Base-by-base conservation (phyloP, 2,113 vertebrate genomes). In the Chinchilla lanigera region DNA sequence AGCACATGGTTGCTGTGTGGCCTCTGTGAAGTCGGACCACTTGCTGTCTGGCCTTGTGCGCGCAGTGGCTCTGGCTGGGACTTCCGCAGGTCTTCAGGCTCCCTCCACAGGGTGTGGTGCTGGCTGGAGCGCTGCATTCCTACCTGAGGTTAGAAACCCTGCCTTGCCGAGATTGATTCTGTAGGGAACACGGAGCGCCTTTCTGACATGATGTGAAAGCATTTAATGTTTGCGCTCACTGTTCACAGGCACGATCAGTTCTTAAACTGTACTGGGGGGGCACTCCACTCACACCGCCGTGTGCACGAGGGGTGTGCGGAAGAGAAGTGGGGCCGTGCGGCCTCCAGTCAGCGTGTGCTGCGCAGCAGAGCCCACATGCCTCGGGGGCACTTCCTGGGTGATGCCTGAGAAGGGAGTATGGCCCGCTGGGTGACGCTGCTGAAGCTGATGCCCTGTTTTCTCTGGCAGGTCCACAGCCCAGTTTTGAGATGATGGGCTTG, bases 401-500 rank as follows among this genome's bases (percentile, higher is more conserved):
- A 4, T 0, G 0, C 60, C 38, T 47, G 54, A 14, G 80, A 44
- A 1, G 26, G 63, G 77, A 3, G 8, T 13, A 0, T 7, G 2
- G 58, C 28, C 26, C 3, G 26, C 60, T 16, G 24, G 11, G 0
- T 24, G n/a, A 24, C 0, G 3, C 9, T 41, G 1, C 0, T 4
- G 82, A 67, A 19, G 58, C 35, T 38, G 22, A 1, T 3, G 0
- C 69, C 0, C 67, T 94, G 56, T 1, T 95, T 95, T 94, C 41
- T 84, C 94, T 96, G 88, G 50, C 98, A 99, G 98, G 60, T 96
- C 97, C 97, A 83, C 67, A 0, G 33, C 17, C 33, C 0, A 86
- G 67, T 67, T 78, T 47, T 97, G 97, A 97, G 96, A 99, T 99
- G 99, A 99, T 99, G 97, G 99, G 99, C 19, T 97, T 99, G 54